phyloP scores from a whole-genome alignment of 2,113 vertebrate species.

The Mirza zaza region DNA sequence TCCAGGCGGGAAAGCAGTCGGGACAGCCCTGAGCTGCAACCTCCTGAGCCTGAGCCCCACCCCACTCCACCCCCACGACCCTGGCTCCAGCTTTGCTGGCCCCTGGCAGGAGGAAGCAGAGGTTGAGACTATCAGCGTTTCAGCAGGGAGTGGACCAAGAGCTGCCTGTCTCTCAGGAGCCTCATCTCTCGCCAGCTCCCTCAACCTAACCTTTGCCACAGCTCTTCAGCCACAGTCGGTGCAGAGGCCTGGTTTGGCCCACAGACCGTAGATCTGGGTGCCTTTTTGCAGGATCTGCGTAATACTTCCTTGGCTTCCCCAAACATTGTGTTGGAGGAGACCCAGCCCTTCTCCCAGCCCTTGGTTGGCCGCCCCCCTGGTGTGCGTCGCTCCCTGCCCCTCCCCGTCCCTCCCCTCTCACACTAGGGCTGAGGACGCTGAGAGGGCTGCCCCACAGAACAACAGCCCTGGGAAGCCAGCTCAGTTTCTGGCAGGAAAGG shows the following conservation, averaged over 20 bases:
- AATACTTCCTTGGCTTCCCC: constrained; percentile 72
- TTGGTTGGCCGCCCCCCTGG: neutral
- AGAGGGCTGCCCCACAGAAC: neutral
- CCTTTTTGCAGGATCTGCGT: constrained; percentile 81
- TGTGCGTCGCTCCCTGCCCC: neutral
- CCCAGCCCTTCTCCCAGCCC: constrained; percentile 72
- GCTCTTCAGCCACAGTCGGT: constrained; percentile 70
- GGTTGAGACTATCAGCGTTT: constrained; percentile 83
- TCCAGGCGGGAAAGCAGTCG: constrained; percentile 55
- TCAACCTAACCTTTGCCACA: constrained; percentile 73
- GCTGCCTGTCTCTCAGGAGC: constrained; percentile 62
- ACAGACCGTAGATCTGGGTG: constrained; percentile 80
- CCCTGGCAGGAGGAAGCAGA: constrained; percentile 73
- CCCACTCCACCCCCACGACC: neutral
- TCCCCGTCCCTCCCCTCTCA: neutral
- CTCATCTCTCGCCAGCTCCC: constrained; percentile 75
- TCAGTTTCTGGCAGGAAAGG: constrained; percentile 13
- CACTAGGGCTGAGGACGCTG: neutral
- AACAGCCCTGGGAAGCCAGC: constrained; percentile 10
- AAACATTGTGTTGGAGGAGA: constrained; percentile 71
- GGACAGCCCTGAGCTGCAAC: constrained; percentile 76
- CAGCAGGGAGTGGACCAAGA: constrained; percentile 79
- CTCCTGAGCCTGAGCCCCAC: constrained; percentile 71
- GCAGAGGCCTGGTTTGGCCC: constrained; percentile 78
- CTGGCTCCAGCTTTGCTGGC: constrained; percentile 12